Evolutionary conservation across 2,888 invertebrate genomes (phyloP).

Genomic region (Oscheius sp.): DNA sequence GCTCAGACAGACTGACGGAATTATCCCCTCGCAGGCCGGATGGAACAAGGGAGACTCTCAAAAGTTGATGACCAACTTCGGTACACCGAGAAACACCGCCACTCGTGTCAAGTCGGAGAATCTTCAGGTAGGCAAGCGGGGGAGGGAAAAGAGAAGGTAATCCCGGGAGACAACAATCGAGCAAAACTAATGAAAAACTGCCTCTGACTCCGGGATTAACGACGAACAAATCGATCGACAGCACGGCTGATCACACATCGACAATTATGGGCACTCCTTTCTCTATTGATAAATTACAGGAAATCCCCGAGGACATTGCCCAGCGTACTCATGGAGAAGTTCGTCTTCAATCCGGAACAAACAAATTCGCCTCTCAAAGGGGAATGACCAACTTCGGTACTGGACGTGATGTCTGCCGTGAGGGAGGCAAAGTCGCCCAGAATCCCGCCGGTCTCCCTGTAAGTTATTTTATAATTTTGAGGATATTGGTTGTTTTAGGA

Average conservation of each 20-base stretch:
- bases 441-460: slow-evolving; percentile 69
- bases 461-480: slow-evolving; percentile 25
- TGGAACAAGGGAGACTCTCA: slow-evolving; percentile 74
- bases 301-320: slow-evolving; percentile 72
- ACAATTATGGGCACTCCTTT: no score
- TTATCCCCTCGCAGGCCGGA: slow-evolving; percentile 73
- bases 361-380: slow-evolving; percentile 70
- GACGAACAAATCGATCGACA: slow-evolving; percentile 10
- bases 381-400: slow-evolving; percentile 73
- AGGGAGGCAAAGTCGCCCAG: slow-evolving; percentile 66
- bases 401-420: slow-evolving; percentile 73
- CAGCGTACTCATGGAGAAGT: slow-evolving; percentile 71
- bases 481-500: slow-evolving; percentile 59
- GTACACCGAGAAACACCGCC: slow-evolving; percentile 73
- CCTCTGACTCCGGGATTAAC: slow-evolving; percentile 19
- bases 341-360: slow-evolving; percentile 72
- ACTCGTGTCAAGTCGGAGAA: slow-evolving; percentile 68
- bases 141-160: background rate
- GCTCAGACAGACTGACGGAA: slow-evolving; percentile 73
- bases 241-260: slow-evolving; percentile 14
- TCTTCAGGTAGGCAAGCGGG: slow-evolving; percentile 56
- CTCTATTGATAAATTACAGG: slow-evolving; percentile 43
- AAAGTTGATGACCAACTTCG: slow-evolving; percentile 74
- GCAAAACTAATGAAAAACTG: slow-evolving; percentile 12
- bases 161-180: slow-evolving; percentile 3